phyloP scores from a whole-genome alignment of 2,888 invertebrate genomes.

The Electrophaes corylata region DNA sequence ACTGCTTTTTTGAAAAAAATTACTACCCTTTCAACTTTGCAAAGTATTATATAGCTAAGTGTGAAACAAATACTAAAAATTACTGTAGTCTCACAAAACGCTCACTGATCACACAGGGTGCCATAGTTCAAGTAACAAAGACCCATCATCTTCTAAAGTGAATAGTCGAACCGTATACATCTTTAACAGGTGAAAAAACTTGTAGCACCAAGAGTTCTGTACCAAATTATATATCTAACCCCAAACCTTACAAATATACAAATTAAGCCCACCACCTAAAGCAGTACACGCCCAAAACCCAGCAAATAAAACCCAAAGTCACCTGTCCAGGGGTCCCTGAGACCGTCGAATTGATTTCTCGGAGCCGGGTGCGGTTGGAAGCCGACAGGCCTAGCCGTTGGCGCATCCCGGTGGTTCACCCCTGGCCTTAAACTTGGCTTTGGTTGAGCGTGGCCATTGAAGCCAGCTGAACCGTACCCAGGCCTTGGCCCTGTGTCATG shows the following conservation, averaged over 20 bases:
- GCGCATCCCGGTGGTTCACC: not conserved
- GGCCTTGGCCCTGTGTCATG: slow-evolving; percentile 15
- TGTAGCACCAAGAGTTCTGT: too few relatives aligned
- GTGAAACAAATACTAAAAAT: too few relatives aligned
- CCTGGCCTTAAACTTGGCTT: not conserved
- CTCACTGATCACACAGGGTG: too few relatives aligned
- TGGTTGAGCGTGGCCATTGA: slow-evolving; percentile 2
- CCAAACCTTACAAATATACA: not conserved
- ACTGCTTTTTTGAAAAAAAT: slow-evolving; percentile 42
- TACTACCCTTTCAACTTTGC: too few relatives aligned
- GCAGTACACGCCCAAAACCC: slow-evolving; percentile 66
- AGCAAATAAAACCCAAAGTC: slow-evolving; percentile 82
- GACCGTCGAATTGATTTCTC: slow-evolving; percentile 72
- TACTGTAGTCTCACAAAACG: too few relatives aligned
- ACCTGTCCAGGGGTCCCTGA: slow-evolving; percentile 85
- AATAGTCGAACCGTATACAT: not conserved
- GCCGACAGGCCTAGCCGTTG: slow-evolving; percentile 35
- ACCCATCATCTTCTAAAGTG: not conserved
- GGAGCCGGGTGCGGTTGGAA: slow-evolving; percentile 73
- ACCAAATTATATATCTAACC: too few relatives aligned
- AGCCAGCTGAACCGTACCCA: slow-evolving; percentile 4
- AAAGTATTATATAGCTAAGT: too few relatives aligned
- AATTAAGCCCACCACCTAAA: slow-evolving; percentile 33
- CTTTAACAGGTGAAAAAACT: not conserved
- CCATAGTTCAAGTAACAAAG: not conserved